Conservation (phyloP, 2,797 vertebrate genomes). For the Coendou prehensilis region DNA sequence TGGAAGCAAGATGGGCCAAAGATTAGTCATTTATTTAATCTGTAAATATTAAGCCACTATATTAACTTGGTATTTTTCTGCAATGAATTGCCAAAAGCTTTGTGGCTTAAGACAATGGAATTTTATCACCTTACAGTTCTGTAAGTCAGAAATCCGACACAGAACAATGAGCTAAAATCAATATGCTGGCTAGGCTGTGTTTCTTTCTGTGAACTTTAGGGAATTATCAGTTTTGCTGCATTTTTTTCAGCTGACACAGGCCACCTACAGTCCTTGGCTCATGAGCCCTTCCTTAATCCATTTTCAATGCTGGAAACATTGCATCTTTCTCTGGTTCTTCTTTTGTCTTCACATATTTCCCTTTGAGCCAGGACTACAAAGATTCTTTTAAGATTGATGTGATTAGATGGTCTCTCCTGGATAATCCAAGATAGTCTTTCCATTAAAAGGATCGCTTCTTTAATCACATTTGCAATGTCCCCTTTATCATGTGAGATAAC, state of each 20-base stretch:
- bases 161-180: not conserved
- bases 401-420: not conserved
- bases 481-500: not conserved
- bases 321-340: not conserved
- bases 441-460: not conserved
- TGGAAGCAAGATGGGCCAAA: not conserved
- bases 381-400: not conserved
- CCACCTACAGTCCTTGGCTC: not conserved
- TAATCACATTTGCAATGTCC: not conserved
- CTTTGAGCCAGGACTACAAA: not conserved
- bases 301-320: not conserved
- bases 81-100: not conserved
- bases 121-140: not conserved
- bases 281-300: not conserved
- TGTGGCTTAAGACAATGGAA: not conserved
- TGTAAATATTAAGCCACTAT: not conserved
- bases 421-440: not conserved
- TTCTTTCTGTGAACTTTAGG: not conserved
- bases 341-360: not conserved
- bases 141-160: not conserved
- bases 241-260: not conserved
- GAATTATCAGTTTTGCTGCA: not conserved
- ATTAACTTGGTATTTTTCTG: slow-evolving; percentile 31
- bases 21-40: not conserved
- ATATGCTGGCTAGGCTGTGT: not conserved